Percentiles rank a stretch among this genome's conserved stretches.
Conservation (phyloP, 1,140 invertebrate species). For the Hyles euphorbiae region DNA sequence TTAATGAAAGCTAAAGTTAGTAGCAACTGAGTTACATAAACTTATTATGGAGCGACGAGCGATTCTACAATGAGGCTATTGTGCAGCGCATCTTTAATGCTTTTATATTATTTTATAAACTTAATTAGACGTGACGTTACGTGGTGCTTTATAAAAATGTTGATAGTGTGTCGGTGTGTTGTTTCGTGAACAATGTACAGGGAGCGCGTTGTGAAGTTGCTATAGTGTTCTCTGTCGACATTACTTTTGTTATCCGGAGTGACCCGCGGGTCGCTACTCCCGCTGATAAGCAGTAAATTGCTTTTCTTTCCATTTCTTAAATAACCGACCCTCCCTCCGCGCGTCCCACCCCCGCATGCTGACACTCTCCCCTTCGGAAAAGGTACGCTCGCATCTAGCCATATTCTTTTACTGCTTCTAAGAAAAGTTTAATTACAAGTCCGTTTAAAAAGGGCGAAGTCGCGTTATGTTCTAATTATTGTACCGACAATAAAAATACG, state of each 20-base stretch:
- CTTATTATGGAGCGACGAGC: too few relatives aligned
- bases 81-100: too few relatives aligned
- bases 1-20: too few relatives aligned
- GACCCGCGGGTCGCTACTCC: slow-evolving; percentile 43
- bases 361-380: slow-evolving; percentile 21
- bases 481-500: slow-evolving; percentile 73
- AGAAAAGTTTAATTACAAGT: slow-evolving; percentile 65
- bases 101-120: too few relatives aligned
- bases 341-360: slow-evolving; percentile 13
- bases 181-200: too few relatives aligned
- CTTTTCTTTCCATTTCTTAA: slow-evolving; percentile 66
- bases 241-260: slow-evolving; percentile 43
- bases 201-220: too few relatives aligned
- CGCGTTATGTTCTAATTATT: slow-evolving; percentile 73
- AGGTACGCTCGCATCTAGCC: slow-evolving; percentile 35
- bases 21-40: too few relatives aligned
- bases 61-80: too few relatives aligned
- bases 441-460: slow-evolving; percentile 57
- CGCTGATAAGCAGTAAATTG: slow-evolving; percentile 65
- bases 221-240: slow-evolving; percentile 20
- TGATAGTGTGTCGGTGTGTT: too few relatives aligned
- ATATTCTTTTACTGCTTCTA: slow-evolving; percentile 56
- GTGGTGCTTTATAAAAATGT: too few relatives aligned
- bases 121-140: too few relatives aligned
- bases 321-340: slow-evolving; percentile 41